Conservation (phyloP, 2,797 vertebrate species). For the Aphelocoma californica region DNA sequence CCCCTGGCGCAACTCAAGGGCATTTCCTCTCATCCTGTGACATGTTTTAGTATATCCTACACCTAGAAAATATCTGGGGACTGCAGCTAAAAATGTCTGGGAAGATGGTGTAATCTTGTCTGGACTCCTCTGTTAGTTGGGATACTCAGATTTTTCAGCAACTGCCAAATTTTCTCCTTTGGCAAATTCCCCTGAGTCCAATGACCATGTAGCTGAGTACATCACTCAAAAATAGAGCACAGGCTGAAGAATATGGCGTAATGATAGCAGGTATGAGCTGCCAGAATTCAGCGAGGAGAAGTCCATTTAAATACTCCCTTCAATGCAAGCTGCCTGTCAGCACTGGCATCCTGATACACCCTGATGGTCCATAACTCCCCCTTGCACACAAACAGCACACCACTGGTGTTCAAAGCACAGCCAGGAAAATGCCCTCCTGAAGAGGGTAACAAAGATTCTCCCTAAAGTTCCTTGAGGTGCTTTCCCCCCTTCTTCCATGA, state of each 20-base stretch:
- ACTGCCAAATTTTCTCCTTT: background rate
- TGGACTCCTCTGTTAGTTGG: accelerated
- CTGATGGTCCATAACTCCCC: background rate
- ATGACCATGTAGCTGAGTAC: background rate
- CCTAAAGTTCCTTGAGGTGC: background rate
- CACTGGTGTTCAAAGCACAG: background rate
- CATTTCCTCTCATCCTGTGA: background rate
- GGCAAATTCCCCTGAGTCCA: background rate
- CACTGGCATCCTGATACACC: background rate
- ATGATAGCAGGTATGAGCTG: background rate
- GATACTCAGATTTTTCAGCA: background rate
- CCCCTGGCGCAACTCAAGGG: background rate
- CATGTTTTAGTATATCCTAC: background rate
- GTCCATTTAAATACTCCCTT: background rate
- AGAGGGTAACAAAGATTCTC: background rate
- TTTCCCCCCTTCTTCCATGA: background rate
- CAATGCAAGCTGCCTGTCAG: background rate
- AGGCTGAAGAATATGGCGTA: background rate
- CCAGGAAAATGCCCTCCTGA: background rate
- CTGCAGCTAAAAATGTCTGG: background rate
- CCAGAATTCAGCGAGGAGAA: background rate
- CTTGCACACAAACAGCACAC: background rate
- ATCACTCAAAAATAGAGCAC: background rate
- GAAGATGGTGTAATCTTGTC: background rate
- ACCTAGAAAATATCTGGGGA: background rate